Conservation (phyloP, 1,140 invertebrate genomes). For the Drosophila neocordata region DNA sequence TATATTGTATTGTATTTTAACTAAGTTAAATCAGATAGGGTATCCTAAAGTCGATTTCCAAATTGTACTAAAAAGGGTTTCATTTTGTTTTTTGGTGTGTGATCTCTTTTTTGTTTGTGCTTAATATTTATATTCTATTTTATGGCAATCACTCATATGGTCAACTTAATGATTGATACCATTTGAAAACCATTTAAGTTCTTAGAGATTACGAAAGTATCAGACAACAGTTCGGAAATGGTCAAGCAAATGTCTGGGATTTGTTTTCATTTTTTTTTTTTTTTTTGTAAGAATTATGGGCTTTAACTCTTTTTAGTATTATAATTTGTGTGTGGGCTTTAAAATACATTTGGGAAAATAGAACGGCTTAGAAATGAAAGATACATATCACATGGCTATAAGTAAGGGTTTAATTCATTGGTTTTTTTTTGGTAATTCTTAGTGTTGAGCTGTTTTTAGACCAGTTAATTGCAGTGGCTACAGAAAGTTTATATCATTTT, state of each 20-base stretch:
- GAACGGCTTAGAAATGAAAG: background rate
- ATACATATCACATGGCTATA: conserved; percentile 30
- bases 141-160: conserved; percentile 65
- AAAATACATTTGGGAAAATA: conserved; percentile 55
- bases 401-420: background rate
- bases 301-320: background rate
- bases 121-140: conserved; percentile 58
- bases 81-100: conserved; percentile 44
- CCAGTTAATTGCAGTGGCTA: background rate
- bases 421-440: background rate
- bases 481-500: background rate
- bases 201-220: conserved; percentile 47
- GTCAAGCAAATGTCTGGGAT: conserved; percentile 51
- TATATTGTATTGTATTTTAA: too few species aligned
- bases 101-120: conserved; percentile 49
- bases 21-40: too few species aligned
- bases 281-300: background rate
- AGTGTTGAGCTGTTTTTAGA: background rate
- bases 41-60: background rate
- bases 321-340: conserved; percentile 30
- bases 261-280: conserved; percentile 10
- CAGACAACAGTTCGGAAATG: conserved; percentile 41
- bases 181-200: conserved; percentile 64
- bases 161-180: conserved; percentile 67
- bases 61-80: background rate